These are phyloP conservation scores for Chiridota heheva DNA, from an alignment of 35 echinoderm and acorn worm species.

Conservation along the genomic window DNA sequence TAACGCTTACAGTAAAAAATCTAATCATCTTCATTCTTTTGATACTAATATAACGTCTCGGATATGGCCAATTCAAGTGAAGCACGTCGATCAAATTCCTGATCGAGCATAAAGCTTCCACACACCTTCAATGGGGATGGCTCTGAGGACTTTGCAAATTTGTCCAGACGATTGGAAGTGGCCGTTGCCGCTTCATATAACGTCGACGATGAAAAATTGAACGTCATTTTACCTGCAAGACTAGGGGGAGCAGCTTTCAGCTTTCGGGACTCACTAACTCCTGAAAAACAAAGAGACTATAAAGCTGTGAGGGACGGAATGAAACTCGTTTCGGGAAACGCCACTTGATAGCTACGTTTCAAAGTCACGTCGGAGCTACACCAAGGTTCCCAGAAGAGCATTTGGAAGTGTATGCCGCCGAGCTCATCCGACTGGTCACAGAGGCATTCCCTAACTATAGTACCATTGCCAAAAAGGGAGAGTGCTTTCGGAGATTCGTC, in stretches of 20 bases:
- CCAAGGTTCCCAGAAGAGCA: constrained; percentile 8
- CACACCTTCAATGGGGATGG: background rate
- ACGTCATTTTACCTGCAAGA: background rate
- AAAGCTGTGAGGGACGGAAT: no score
- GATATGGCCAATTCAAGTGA: no score
- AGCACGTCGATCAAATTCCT: no score
- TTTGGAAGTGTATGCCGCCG: constrained; percentile 41
- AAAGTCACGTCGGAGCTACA: background rate
- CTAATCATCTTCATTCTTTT: no score
- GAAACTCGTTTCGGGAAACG: background rate
- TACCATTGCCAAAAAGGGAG: constrained; percentile 8
- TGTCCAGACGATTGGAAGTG: background rate
- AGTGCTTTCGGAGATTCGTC: constrained; percentile 46
- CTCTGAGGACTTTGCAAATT: background rate
- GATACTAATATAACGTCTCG: no score
- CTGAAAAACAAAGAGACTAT: background rate
- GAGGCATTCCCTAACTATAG: constrained; percentile 32
- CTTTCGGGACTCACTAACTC: constrained; percentile 33
- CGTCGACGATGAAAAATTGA: background rate
- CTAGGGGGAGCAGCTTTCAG: constrained; percentile 23
- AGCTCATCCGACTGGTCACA: background rate
- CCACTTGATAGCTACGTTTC: constrained; percentile 23
- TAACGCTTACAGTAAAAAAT: no score
- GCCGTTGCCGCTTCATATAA: background rate
- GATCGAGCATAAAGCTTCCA: background rate